Conservation (phyloP, 2,888 invertebrate genomes). For the Dione juno region DNA sequence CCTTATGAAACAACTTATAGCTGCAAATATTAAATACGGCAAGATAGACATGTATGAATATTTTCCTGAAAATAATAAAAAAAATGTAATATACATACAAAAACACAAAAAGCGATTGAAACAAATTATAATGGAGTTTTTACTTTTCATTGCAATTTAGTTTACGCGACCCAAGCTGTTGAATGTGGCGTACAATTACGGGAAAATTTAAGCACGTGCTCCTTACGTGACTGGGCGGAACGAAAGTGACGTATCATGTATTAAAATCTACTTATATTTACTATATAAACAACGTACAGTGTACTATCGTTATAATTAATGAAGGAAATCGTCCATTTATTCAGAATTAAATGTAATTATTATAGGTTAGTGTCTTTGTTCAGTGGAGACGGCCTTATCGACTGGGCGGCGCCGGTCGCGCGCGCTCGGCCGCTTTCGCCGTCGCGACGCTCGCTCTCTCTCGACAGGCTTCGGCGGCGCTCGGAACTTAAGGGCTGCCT, state of each 20-base stretch:
- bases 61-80: neutral
- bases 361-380: slow-evolving; percentile 83
- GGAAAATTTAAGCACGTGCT: slow-evolving; percentile 41
- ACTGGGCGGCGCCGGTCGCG: slow-evolving; percentile 81
- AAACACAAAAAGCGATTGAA: slow-evolving; percentile 1
- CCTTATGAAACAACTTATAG: too few relatives aligned
- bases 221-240: slow-evolving; percentile 28
- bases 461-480: slow-evolving; percentile 61
- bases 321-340: slow-evolving; percentile 41
- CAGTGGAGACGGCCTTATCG: slow-evolving; percentile 82
- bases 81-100: neutral
- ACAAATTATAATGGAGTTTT: slow-evolving; percentile 35
- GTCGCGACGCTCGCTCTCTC: slow-evolving; percentile 60
- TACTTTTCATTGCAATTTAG: slow-evolving; percentile 42
- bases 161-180: slow-evolving; percentile 44
- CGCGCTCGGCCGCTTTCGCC: slow-evolving; percentile 65
- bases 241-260: slow-evolving; percentile 25
- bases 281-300: neutral
- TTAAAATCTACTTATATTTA: slow-evolving; percentile 21
- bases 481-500: slow-evolving; percentile 78
- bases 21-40: too few relatives aligned
- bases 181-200: slow-evolving; percentile 45
- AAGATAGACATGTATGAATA: neutral
- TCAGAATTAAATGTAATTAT: slow-evolving; percentile 68
- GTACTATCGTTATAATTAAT: slow-evolving; percentile 31